Evolutionary conservation across 2,888 invertebrate species (phyloP), one percentile per base, ranked within the genome.

Genomic region (Globia sparganii): DNA sequence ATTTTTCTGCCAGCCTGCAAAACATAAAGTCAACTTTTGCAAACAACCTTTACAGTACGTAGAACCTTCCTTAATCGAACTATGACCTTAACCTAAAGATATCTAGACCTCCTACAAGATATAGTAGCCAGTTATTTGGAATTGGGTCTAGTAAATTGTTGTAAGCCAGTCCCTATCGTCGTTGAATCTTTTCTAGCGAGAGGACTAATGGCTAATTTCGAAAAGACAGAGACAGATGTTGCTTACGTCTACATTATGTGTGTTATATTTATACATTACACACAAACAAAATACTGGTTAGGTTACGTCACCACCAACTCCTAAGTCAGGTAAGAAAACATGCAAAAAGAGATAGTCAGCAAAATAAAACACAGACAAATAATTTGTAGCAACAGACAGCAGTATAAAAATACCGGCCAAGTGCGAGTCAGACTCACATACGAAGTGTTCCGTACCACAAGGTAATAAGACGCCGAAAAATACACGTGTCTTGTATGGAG

Each of bases 91-190:
- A 31, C 5, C 31, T 53, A 25, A 9, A 53, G 15, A 1, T 25
- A 34, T 49, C 9, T 46, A 31, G 67, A 46, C 31, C 28, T 66
- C 40, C 0, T 28, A 46, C 25, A 31, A n/a, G 15, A 67, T 62
- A 49, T 9, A 67, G 15, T 18, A 25, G 64, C 40, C 31, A 40
- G 62, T 18, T 58, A 65, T 64, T 64, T 75, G 3, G 15, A 49
- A 75, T 58, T 31, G 31, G 56, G 40, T 81, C 31, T 28, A 58
- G 18, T 64, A 62, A 53, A 64, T 75, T 81, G 13, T 64, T 56
- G 49, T 64, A 58, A 58, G n/a, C 21, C n/a, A 11, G 34, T 8
- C 31, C 15, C 28, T 58, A 64, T 64, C 46, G 46, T 21, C 0
- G 0, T 4, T 3, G 31, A 75, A 37, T 43, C 25, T n/a, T 40